Percentiles rank a stretch among this genome's conserved stretches.
These are phyloP conservation scores for Tragelaphus eurycerus DNA, from an alignment of 2,797 vertebrate species.

Conservation along the genomic window DNA sequence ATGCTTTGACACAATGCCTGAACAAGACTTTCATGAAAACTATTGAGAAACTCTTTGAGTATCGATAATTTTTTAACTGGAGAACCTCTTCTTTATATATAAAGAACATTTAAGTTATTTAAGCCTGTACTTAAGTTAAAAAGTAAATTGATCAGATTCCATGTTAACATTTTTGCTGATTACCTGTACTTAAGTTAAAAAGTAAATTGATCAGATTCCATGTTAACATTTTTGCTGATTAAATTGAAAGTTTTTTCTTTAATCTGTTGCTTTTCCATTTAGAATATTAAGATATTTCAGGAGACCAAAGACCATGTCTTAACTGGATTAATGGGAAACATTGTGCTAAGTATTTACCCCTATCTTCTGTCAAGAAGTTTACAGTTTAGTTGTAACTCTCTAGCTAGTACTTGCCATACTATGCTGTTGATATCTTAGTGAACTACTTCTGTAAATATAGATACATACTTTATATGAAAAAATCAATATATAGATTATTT, in stretches of 20 bases:
- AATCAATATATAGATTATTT: not conserved
- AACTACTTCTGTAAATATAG: constrained; percentile 8
- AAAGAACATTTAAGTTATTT: not conserved
- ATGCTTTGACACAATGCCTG: not conserved
- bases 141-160: not conserved
- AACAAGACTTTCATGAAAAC: not conserved
- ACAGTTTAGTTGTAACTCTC: not conserved
- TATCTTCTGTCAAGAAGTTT: not conserved
- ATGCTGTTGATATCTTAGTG: not conserved
- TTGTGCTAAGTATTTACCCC: not conserved
- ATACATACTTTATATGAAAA: constrained; percentile 7
- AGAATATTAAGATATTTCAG: constrained; percentile 16
- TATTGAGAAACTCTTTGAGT: not conserved
- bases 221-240: constrained; percentile 23
- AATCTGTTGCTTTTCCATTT: constrained; percentile 18
- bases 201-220: not conserved
- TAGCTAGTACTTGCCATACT: not conserved
- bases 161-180: constrained; percentile 2
- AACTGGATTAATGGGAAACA: constrained; percentile 2
- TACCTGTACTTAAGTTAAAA: constrained; percentile 8
- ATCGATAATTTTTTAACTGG: not conserved
- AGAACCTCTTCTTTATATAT: not conserved
- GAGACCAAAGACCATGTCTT: not conserved
- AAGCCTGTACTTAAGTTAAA: constrained; percentile 1
- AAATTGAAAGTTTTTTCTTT: not conserved